These are phyloP conservation scores for Polylopha cassiicola DNA, from an alignment of 2,888 invertebrate genomes.

Conservation along the genomic window DNA sequence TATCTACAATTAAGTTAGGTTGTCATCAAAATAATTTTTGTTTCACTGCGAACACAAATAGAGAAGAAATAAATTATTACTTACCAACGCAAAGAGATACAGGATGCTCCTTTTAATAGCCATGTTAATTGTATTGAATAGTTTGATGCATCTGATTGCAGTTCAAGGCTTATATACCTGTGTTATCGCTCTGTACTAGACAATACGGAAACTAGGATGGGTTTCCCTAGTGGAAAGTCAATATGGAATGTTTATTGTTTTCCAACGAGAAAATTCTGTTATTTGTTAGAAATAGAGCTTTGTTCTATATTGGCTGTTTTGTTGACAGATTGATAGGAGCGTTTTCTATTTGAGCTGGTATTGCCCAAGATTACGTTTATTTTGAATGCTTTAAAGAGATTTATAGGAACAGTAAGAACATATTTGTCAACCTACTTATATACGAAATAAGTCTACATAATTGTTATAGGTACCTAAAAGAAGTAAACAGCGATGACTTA, in stretches of 20 bases:
- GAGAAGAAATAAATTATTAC: slow-evolving; percentile 11
- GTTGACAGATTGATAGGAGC: too few species aligned
- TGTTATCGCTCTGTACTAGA: slow-evolving; percentile 25
- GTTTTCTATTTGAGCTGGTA: neutral
- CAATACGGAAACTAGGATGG: too few species aligned
- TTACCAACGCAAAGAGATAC: slow-evolving; percentile 30
- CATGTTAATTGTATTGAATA: slow-evolving; percentile 26
- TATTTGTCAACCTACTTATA: too few species aligned
- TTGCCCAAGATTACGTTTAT: neutral
- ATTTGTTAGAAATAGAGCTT: slow-evolving; percentile 6
- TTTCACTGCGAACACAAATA: neutral
- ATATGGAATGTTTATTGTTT: slow-evolving; percentile 4
- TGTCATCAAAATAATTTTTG: too few species aligned
- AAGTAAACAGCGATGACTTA: too few species aligned
- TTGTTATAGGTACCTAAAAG: too few species aligned
- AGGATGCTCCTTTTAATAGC: slow-evolving; percentile 25
- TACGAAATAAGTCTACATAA: too few species aligned
- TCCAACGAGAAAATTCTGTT: slow-evolving; percentile 6
- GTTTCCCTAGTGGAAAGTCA: slow-evolving; percentile 16
- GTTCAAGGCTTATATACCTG: slow-evolving; percentile 36
- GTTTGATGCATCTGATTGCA: slow-evolving; percentile 21
- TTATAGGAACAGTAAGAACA: too few species aligned
- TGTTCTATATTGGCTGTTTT: neutral
- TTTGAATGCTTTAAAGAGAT: neutral
- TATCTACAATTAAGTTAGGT: too few species aligned